Percentiles rank a stretch among this genome's conserved stretches.
Conservation (phyloP, 2,113 vertebrate genomes). For the Leucopsar rothschildi region DNA sequence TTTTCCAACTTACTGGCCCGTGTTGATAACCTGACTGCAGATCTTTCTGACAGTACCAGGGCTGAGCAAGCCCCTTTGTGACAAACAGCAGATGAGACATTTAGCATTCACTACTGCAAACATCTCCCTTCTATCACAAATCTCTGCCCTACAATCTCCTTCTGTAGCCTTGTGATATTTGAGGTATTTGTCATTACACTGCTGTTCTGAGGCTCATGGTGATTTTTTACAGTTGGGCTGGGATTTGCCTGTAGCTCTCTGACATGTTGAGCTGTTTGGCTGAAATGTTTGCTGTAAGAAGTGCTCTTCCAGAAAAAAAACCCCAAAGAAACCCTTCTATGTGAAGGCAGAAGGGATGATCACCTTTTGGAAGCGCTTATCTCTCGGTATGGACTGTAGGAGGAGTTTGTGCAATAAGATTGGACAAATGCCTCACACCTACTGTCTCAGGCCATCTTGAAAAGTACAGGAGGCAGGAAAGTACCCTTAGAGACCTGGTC, state of each 20-base stretch:
- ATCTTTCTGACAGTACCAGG: not conserved
- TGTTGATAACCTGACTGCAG: not conserved
- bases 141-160: not conserved
- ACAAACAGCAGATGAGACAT: not conserved
- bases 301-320: not conserved
- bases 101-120: not conserved
- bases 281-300: not conserved
- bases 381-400: accelerated
- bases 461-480: not conserved
- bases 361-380: not conserved
- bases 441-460: too few relatives aligned
- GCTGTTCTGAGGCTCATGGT: accelerated
- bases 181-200: not conserved
- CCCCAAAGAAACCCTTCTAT: too few relatives aligned
- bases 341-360: not conserved
- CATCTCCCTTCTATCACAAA: not conserved
- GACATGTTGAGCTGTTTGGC: not conserved
- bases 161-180: accelerated
- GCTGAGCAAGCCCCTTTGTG: not conserved
- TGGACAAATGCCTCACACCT: not conserved
- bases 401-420: not conserved
- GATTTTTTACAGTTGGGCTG: not conserved
- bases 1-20: too few relatives aligned
- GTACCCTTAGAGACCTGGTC: not conserved
- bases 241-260: not conserved